These are phyloP conservation scores for Calephelis nemesis DNA, from an alignment of 1,140 invertebrate genomes.

Conservation along the genomic window DNA sequence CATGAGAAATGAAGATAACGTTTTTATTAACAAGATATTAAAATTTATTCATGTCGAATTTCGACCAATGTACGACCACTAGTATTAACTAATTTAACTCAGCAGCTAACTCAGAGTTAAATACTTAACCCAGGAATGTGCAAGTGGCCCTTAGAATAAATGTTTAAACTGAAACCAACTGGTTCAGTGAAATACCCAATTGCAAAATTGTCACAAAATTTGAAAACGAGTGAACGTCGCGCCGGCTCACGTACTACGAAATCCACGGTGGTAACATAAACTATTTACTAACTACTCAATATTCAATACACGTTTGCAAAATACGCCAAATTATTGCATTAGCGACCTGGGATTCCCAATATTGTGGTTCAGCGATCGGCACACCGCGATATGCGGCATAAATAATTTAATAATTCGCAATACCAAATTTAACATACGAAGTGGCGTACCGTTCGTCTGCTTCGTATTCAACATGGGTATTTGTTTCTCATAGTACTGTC, in stretches of 20 bases:
- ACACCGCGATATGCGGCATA: slow-evolving; percentile 74
- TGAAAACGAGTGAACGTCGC: slow-evolving; percentile 59
- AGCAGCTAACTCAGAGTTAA: too few species aligned
- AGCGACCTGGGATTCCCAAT: slow-evolving; percentile 77
- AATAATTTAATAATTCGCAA: slow-evolving; percentile 80
- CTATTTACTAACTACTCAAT: slow-evolving; percentile 77
- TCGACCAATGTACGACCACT: too few species aligned
- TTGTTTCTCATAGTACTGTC: slow-evolving; percentile 77
- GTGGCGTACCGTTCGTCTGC: slow-evolving; percentile 71
- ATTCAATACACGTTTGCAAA: slow-evolving; percentile 78
- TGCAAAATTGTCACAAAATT: slow-evolving; percentile 55
- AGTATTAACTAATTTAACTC: too few species aligned
- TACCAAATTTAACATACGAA: slow-evolving; percentile 76
- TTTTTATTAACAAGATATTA: too few species aligned
- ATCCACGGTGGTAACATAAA: slow-evolving; percentile 75
- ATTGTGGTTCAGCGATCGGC: slow-evolving; percentile 75
- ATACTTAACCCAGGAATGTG: too few species aligned
- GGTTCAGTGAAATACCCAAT: too few species aligned
- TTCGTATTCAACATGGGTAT: slow-evolving; percentile 79
- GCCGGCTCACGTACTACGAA: slow-evolving; percentile 73
- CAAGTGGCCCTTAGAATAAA: too few species aligned
- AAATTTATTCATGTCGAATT: too few species aligned
- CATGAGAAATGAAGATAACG: too few species aligned
- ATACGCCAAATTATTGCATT: slow-evolving; percentile 79
- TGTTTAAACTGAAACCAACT: too few species aligned